Conservation (phyloP, 2,888 invertebrate species). For the Epistrophe grossulariae region DNA sequence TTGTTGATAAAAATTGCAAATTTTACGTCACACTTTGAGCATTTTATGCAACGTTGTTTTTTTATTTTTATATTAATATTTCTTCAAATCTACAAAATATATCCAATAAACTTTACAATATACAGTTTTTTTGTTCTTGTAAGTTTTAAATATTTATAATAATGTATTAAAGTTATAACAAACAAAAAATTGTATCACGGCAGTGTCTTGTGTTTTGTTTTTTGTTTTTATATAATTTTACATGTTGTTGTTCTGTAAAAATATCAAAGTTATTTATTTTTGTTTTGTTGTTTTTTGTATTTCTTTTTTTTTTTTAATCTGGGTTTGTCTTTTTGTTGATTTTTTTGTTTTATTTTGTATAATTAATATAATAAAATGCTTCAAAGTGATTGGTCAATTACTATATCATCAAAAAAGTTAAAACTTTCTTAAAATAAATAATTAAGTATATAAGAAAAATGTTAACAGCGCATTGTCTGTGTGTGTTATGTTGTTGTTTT, state of each 20-base stretch:
- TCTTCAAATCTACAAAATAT: constrained; percentile 64
- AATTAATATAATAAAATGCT: constrained; percentile 56
- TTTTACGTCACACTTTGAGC: constrained; percentile 58
- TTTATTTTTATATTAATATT: constrained; percentile 13
- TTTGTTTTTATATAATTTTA: constrained; percentile 51
- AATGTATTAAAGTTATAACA: constrained; percentile 24
- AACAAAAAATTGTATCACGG: constrained; percentile 55
- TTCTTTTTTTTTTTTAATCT: constrained; percentile 29
- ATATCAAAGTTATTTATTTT: constrained; percentile 49
- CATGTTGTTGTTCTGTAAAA: constrained; percentile 75
- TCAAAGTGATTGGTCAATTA: constrained; percentile 70
- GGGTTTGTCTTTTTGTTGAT: constrained; percentile 37
- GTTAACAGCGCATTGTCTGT: constrained; percentile 56
- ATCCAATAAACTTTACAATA: constrained; percentile 54
- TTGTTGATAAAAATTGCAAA: constrained; percentile 47
- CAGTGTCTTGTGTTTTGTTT: constrained; percentile 68
- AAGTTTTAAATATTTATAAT: constrained; percentile 29
- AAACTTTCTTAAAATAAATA: constrained; percentile 42
- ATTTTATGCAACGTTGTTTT: constrained; percentile 28
- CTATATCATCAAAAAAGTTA: constrained; percentile 56
- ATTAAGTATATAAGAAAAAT: constrained; percentile 61
- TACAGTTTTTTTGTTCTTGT: constrained; percentile 44
- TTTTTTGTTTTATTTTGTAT: constrained; percentile 30
- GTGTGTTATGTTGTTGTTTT: constrained; percentile 36
- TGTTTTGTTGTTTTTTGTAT: constrained; percentile 24